Evolutionary conservation across 2,113 vertebrate genomes (phyloP).

Genomic region (Neopipo cinnamomea): DNA sequence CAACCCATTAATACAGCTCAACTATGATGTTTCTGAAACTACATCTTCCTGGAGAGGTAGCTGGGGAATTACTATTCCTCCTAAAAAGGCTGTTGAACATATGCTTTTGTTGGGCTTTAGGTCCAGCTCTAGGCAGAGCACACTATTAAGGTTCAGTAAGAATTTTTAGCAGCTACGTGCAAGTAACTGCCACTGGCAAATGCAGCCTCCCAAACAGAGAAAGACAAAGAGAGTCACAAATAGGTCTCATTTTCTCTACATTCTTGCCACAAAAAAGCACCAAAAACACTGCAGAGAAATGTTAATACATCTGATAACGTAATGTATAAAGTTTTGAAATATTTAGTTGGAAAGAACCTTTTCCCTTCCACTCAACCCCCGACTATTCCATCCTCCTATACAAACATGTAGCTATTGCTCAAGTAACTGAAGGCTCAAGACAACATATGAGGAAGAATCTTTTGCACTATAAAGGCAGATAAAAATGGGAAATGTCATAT

Average conservation of each 20-base stretch:
- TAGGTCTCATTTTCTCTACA: neutral
- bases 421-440: neutral
- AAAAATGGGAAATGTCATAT: neutral
- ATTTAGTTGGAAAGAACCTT: neutral
- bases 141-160: neutral
- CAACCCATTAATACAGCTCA: neutral
- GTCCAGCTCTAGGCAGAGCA: neutral
- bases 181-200: neutral
- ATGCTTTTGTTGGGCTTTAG: neutral
- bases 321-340: neutral
- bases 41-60: neutral
- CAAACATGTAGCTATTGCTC: neutral
- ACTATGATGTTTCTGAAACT: neutral
- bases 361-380: neutral
- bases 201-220: neutral
- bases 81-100: neutral
- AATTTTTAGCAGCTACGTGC: neutral
- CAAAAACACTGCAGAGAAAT: neutral
- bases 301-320: neutral
- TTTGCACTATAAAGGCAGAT: neutral
- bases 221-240: neutral
- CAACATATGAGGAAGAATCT: neutral
- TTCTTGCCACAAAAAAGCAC: neutral
- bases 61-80: neutral
- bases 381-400: neutral